Conservation (phyloP, 2,888 invertebrate species). For the Lepidonotus clava region DNA sequence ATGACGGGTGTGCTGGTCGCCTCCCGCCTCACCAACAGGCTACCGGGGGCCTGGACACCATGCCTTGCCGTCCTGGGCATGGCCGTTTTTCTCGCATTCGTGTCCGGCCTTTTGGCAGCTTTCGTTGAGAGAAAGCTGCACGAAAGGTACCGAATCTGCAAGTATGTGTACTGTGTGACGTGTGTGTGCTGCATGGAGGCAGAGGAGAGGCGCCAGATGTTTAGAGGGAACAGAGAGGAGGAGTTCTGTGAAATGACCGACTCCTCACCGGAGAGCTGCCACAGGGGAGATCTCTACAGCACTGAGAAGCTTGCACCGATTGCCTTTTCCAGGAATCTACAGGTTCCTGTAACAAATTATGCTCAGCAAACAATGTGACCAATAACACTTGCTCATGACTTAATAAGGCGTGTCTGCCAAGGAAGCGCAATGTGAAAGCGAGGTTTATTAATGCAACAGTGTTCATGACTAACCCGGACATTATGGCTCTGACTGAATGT, state of each 20-base stretch:
- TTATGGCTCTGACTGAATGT: too few relatives aligned
- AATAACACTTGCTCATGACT: too few relatives aligned
- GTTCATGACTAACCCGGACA: too few relatives aligned
- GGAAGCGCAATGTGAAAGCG: too few relatives aligned
- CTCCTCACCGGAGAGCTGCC: too few relatives aligned
- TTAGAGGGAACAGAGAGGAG: neutral
- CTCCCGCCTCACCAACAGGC: neutral
- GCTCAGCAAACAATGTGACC: too few relatives aligned
- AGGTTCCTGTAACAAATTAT: too few relatives aligned
- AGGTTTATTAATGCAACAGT: too few relatives aligned
- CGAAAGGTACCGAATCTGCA: neutral
- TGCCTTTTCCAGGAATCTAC: too few relatives aligned
- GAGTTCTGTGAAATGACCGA: neutral
- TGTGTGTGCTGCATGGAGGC: slow-evolving; percentile 1
- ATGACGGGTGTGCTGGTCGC: neutral
- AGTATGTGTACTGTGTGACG: neutral
- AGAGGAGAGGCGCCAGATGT: neutral
- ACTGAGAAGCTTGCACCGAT: too few relatives aligned
- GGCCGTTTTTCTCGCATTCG: neutral
- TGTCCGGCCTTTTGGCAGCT: neutral
- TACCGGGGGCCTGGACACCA: neutral
- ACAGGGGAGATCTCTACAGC: too few relatives aligned
- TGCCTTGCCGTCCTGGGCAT: neutral
- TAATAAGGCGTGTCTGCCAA: too few relatives aligned
- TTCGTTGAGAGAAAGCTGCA: slow-evolving; percentile 4